A percentile compares a stretch with the other conserved stretches of the same genome.
phyloP scores from a whole-genome alignment of 2,113 vertebrate species.

The Mastomys coucha region DNA sequence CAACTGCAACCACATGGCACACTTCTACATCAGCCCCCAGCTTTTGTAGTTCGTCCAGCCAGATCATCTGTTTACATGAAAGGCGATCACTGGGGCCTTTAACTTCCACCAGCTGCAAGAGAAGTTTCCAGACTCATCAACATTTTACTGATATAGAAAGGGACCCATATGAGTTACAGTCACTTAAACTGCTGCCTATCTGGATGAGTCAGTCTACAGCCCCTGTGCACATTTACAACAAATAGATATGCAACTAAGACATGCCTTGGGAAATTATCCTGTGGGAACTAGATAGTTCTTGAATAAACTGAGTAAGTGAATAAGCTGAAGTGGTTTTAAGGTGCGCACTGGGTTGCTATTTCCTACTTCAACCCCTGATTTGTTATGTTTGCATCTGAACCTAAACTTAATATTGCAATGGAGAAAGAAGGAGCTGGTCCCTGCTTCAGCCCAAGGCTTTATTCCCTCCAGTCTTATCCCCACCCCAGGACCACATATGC shows the following conservation, averaged over 20 bases:
- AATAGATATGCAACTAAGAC: not conserved
- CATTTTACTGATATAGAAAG: not conserved
- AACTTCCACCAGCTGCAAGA: conserved; percentile 95
- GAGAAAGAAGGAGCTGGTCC: not conserved
- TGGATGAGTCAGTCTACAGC: not conserved
- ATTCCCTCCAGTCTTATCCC: not conserved
- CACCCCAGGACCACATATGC: not conserved
- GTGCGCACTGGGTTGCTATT: not conserved
- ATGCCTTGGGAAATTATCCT: not conserved
- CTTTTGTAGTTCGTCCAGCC: conserved; percentile 93
- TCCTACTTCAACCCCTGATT: not conserved
- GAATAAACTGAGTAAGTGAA: not conserved
- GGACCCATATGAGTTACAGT: not conserved
- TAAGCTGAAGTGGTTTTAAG: not conserved
- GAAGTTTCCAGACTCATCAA: not conserved
- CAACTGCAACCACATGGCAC: conserved; percentile 92
- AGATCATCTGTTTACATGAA: conserved; percentile 96
- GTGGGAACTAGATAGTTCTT: not conserved
- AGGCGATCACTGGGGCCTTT: conserved; percentile 96
- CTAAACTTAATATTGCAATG: not conserved
- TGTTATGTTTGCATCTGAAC: not conserved
- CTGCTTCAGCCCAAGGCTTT: not conserved
- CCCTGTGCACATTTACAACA: not conserved
- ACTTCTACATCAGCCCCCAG: conserved; percentile 95
- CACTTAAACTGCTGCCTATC: not conserved